Conservation (phyloP, 2,113 vertebrate genomes). For the Oophaga pumilio region DNA sequence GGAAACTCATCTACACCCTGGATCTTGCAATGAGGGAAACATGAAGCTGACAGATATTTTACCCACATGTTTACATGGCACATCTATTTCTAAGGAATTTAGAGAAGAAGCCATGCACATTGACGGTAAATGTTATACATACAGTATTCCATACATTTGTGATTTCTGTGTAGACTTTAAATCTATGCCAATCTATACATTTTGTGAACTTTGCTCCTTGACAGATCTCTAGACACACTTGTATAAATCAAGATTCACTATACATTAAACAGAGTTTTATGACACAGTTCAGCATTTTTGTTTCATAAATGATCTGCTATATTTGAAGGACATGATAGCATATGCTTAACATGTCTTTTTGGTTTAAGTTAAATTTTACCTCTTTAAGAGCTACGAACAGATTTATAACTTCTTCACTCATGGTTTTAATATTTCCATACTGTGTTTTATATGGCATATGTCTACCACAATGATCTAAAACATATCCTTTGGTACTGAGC, state of each 20-base stretch:
- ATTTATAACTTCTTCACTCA: neutral
- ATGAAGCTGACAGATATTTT: too few relatives aligned
- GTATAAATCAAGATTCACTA: neutral
- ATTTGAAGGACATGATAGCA: neutral
- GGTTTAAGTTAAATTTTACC: neutral
- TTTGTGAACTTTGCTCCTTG: neutral
- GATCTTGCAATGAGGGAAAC: too few relatives aligned
- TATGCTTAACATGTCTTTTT: neutral
- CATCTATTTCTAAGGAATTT: neutral
- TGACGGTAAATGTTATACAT: neutral
- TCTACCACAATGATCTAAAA: neutral
- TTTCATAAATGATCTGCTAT: conserved; percentile 2
- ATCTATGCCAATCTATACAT: neutral
- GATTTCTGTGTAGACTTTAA: neutral
- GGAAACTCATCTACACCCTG: too few relatives aligned
- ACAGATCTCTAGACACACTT: neutral
- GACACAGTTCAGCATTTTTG: neutral
- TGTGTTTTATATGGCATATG: too few relatives aligned
- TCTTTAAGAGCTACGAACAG: neutral
- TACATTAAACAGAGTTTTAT: neutral
- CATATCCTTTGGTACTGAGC: neutral
- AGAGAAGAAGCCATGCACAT: neutral
- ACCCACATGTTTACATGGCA: neutral
- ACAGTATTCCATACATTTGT: neutral
- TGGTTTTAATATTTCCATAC: too few relatives aligned